Conservation (phyloP, 37 sponge, comb jelly and placozoan genomes). For the Halisarca cf. caerulea region DNA sequence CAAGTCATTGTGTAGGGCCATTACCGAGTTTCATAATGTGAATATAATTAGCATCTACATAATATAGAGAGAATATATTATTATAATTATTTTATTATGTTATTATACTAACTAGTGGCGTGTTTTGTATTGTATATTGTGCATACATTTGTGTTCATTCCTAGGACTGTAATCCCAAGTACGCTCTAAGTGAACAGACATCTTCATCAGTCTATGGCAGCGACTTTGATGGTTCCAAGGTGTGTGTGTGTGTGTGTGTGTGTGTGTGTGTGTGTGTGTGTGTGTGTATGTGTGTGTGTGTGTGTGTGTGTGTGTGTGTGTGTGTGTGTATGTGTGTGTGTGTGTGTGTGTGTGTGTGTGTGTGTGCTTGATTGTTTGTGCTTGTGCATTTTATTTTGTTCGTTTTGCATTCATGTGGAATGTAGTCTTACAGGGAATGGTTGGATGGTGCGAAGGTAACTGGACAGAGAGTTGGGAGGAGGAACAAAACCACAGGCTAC, state of each 20-base stretch:
- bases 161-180: slow-evolving; percentile 32
- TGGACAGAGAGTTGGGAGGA: slow-evolving; percentile 36
- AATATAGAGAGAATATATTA: too few species aligned
- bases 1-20: too few species aligned
- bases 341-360: neutral
- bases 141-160: too few species aligned
- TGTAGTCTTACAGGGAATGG: slow-evolving; percentile 43
- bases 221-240: slow-evolving; percentile 70
- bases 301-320: neutral
- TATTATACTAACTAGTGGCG: too few species aligned
- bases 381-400: too few species aligned
- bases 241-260: neutral
- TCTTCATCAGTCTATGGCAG: slow-evolving; percentile 35
- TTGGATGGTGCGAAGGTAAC: neutral
- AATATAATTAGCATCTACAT: too few species aligned
- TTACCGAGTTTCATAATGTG: too few species aligned
- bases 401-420: too few species aligned
- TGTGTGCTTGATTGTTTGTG: neutral
- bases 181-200: neutral
- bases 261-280: neutral
- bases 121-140: too few species aligned
- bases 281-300: neutral
- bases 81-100: too few species aligned
- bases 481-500: slow-evolving; percentile 56
- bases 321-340: slow-evolving; percentile 17